Evolutionary conservation across 2,797 vertebrate species (phyloP).

Genomic region (Silurus aristotelis): DNA sequence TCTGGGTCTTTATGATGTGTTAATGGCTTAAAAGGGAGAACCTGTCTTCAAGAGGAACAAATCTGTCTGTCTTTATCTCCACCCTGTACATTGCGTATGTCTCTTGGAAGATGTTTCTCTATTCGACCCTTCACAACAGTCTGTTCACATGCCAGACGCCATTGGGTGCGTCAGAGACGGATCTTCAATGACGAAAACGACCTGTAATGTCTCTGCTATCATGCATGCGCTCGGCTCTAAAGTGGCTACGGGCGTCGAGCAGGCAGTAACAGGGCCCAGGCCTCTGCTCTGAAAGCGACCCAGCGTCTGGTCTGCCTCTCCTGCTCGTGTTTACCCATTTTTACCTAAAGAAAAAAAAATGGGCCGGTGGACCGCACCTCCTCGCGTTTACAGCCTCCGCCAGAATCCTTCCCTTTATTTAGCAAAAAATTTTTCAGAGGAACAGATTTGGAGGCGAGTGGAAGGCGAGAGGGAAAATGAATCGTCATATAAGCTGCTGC

Average conservation of each 20-base stretch:
- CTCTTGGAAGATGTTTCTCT: not conserved
- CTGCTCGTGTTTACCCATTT: constrained; percentile 53
- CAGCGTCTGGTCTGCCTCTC: constrained; percentile 46
- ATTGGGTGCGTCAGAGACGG: not conserved
- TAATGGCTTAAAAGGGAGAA: constrained; percentile 65
- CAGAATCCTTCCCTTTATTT: constrained; percentile 47
- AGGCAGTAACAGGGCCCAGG: constrained; percentile 57
- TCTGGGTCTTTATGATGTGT: constrained; percentile 67
- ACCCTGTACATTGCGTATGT: constrained; percentile 54
- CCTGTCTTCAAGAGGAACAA: constrained; percentile 68
- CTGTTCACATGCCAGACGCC: not conserved
- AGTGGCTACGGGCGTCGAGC: constrained; percentile 11
- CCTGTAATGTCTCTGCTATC: not conserved
- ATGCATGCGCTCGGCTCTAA: not conserved
- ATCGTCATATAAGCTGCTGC: constrained; percentile 20
- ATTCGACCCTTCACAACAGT: not conserved
- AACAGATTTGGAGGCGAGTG: constrained; percentile 42
- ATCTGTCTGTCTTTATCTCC: constrained; percentile 69
- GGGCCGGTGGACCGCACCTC: constrained; percentile 41
- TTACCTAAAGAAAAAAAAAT: constrained; percentile 45
- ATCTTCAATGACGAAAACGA: not conserved
- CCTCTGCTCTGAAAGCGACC: constrained; percentile 49
- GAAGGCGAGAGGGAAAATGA: constrained; percentile 26
- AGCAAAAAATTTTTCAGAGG: constrained; percentile 44
- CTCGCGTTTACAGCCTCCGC: constrained; percentile 47